These are phyloP conservation scores for Peromyscus melanophrys DNA, from an alignment of 2,797 vertebrate species.

Conservation along the genomic window DNA sequence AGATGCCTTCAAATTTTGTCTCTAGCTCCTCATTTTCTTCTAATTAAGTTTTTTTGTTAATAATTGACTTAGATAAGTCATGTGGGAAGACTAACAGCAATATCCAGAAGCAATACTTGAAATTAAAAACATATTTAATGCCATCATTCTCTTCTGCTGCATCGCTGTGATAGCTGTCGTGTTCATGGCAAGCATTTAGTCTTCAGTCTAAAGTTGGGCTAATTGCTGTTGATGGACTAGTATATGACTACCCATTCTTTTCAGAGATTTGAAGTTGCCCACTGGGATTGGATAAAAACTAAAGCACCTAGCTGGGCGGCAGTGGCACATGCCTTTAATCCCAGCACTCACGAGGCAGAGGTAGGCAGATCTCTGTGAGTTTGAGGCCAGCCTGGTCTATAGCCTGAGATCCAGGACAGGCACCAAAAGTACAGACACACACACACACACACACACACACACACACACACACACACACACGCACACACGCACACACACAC, in stretches of 20 bases:
- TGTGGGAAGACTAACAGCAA: background rate
- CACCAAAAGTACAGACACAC: too few species aligned
- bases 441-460: too few species aligned
- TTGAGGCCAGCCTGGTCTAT: too few species aligned
- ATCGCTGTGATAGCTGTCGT: background rate
- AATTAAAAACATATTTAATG: slow-evolving; percentile 42
- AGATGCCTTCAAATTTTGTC: slow-evolving; percentile 21
- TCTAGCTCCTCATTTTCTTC: slow-evolving; percentile 26
- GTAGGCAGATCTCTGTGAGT: too few species aligned
- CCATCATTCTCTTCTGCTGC: background rate
- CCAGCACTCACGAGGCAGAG: too few species aligned
- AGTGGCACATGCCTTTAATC: too few species aligned
- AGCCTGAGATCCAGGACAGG: too few species aligned
- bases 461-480: too few species aligned
- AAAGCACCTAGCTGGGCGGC: too few species aligned
- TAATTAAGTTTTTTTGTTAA: slow-evolving; percentile 61
- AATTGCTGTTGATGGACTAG: background rate
- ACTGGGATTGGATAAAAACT: background rate
- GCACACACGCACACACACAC: too few species aligned
- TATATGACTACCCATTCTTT: slow-evolving; percentile 8
- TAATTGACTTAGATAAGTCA: slow-evolving; percentile 3
- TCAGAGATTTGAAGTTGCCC: slow-evolving; percentile 35
- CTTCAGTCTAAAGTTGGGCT: background rate
- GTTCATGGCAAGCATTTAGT: slow-evolving; percentile 3
- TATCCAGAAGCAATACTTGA: slow-evolving; percentile 38